A percentile compares a stretch with the other conserved stretches of the same genome.
These are phyloP conservation scores for Cephonodes hylas DNA, from an alignment of 2,888 invertebrate species.

Conservation along the genomic window DNA sequence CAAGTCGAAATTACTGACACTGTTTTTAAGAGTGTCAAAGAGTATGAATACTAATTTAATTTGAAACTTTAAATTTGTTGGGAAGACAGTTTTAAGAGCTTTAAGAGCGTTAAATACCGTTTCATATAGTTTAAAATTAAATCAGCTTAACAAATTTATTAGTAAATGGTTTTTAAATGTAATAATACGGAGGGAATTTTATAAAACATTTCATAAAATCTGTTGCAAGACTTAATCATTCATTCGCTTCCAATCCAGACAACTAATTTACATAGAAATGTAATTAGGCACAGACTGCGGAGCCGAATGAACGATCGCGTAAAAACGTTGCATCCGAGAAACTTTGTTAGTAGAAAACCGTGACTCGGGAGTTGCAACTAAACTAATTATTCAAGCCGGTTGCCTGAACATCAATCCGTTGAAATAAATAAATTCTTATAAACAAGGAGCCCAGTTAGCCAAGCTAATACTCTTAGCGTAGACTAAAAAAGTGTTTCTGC, in stretches of 20 bases:
- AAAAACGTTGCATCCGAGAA: conserved; percentile 32
- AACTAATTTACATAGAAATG: conserved; percentile 41
- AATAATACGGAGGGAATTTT: not conserved
- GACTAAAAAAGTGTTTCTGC: conserved; percentile 24
- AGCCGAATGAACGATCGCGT: conserved; percentile 39
- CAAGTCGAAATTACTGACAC: no score
- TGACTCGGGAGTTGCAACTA: conserved; percentile 32
- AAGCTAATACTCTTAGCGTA: conserved; percentile 30
- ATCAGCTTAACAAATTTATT: not conserved
- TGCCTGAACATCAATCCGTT: not conserved
- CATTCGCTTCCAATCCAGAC: conserved; percentile 18
- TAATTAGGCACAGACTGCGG: conserved; percentile 34
- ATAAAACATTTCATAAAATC: conserved; percentile 1
- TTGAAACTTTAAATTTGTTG: not conserved
- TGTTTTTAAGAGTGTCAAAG: no score
- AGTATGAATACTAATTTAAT: not conserved
- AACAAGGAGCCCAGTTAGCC: conserved; percentile 29
- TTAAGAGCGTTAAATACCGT: not conserved
- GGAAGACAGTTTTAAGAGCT: not conserved
- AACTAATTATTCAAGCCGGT: conserved; percentile 36
- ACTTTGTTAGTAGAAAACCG: conserved; percentile 12
- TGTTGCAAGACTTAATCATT: conserved; percentile 3
- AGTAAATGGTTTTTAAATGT: not conserved
- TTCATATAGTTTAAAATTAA: not conserved
- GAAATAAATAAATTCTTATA: conserved; percentile 26